Evolutionary conservation across 2,113 vertebrate genomes (phyloP).

Genomic region (Euleptes europaea): DNA sequence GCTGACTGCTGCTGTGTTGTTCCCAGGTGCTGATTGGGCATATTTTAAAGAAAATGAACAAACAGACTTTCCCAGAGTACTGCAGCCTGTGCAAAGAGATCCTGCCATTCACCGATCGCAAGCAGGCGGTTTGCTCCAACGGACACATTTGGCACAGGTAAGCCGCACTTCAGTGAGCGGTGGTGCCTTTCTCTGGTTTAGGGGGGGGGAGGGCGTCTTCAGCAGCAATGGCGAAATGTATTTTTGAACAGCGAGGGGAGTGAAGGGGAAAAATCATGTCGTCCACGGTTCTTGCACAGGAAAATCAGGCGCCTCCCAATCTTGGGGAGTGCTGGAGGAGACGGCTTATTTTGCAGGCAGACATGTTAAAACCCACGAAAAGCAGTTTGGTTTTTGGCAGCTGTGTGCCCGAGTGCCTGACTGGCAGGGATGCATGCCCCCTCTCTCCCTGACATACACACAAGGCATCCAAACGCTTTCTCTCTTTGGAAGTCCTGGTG

Average conservation of each 20-base stretch:
- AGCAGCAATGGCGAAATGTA: background rate
- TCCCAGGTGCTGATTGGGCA: conserved; percentile 93
- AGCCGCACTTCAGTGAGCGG: background rate
- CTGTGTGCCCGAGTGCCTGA: background rate
- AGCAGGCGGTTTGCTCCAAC: conserved; percentile 86
- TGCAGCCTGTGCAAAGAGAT: conserved; percentile 92
- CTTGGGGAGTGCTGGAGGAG: background rate
- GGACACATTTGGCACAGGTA: conserved; percentile 98
- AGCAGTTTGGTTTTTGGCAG: no score
- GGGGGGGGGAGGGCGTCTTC: fast-evolving
- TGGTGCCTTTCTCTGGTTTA: background rate
- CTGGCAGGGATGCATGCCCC: no score
- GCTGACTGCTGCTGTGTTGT: conserved; percentile 35
- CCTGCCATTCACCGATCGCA: conserved; percentile 90
- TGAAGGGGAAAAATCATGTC: fast-evolving
- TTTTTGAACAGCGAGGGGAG: background rate
- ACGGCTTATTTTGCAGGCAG: background rate
- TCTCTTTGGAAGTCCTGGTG: background rate
- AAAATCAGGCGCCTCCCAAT: background rate
- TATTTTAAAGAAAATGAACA: conserved; percentile 96
- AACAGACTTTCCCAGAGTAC: conserved; percentile 92
- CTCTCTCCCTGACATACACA: background rate
- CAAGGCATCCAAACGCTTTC: background rate
- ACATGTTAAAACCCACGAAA: background rate
- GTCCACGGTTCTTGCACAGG: background rate